These are phyloP conservation scores for Eremophila alpestris DNA, from an alignment of 2,797 vertebrate genomes.

Conservation along the genomic window DNA sequence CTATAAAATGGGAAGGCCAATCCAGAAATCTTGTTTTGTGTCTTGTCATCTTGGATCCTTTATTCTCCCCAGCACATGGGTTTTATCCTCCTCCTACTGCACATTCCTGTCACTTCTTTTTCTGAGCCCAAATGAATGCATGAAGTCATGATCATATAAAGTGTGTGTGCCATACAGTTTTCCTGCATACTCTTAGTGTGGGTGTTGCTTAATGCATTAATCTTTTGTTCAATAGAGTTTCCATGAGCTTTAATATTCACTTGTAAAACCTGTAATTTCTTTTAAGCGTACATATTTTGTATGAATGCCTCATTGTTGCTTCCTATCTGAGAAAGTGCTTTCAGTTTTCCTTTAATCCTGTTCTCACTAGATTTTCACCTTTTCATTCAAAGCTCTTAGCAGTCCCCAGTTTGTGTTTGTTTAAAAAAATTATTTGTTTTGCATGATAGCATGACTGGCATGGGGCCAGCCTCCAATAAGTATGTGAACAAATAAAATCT, in stretches of 20 bases:
- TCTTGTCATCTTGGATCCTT: background rate
- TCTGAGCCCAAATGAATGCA: background rate
- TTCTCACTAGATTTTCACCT: background rate
- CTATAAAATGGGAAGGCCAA: background rate
- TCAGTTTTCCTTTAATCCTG: background rate
- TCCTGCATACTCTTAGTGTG: background rate
- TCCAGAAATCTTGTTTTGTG: background rate
- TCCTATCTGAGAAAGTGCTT: background rate
- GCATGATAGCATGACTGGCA: background rate
- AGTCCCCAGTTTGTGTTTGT: background rate
- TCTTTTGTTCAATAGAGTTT: background rate
- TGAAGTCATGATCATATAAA: background rate
- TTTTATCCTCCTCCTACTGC: background rate
- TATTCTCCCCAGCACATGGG: background rate
- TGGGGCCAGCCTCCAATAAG: background rate
- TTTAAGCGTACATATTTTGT: background rate
- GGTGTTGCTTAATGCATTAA: slow-evolving; percentile 42
- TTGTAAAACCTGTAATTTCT: slow-evolving; percentile 41
- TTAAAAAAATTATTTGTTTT: background rate
- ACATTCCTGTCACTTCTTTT: background rate
- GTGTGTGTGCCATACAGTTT: background rate
- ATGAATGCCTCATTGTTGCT: background rate
- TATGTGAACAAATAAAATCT: background rate
- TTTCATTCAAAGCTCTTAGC: background rate
- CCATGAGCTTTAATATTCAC: background rate